Conservation (phyloP, 2,113 vertebrate genomes). For the Sisor rabdophorus region DNA sequence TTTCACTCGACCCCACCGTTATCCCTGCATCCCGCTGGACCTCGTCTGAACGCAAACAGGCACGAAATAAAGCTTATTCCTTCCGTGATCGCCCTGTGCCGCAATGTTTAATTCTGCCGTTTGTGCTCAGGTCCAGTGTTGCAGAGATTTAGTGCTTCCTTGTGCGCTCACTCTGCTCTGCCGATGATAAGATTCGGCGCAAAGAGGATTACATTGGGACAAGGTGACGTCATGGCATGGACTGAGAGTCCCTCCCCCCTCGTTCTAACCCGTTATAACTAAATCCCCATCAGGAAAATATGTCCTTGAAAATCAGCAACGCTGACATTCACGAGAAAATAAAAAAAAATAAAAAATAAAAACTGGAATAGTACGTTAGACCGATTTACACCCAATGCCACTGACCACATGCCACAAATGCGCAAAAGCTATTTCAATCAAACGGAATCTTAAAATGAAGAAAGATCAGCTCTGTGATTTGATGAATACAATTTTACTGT, state of each 20-base stretch:
- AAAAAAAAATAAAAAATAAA: not conserved
- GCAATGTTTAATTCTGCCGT: slow-evolving; percentile 16
- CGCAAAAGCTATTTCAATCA: not conserved
- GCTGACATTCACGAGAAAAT: slow-evolving; percentile 63
- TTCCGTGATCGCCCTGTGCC: slow-evolving; percentile 28
- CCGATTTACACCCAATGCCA: not conserved
- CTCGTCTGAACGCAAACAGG: not conserved
- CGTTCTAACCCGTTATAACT: slow-evolving; percentile 68
- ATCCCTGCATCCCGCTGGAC: not conserved
- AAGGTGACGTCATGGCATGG: slow-evolving; percentile 82
- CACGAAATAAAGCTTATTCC: slow-evolving; percentile 23
- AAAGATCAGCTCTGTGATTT: not conserved
- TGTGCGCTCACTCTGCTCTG: slow-evolving; percentile 64
- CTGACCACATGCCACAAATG: not conserved
- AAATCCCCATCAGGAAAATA: slow-evolving; percentile 81
- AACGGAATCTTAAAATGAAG: not conserved
- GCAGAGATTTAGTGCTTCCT: slow-evolving; percentile 70
- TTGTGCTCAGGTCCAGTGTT: slow-evolving; percentile 63
- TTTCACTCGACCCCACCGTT: slow-evolving; percentile 3
- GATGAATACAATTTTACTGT: not conserved
- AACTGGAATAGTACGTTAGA: not conserved
- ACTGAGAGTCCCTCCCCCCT: slow-evolving; percentile 60
- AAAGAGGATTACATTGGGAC: slow-evolving; percentile 83
- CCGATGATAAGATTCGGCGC: slow-evolving; percentile 71
- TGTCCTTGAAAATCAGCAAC: slow-evolving; percentile 82